These are phyloP conservation scores for Selenia dentaria DNA, from an alignment of 2,888 invertebrate species.

Conservation along the genomic window DNA sequence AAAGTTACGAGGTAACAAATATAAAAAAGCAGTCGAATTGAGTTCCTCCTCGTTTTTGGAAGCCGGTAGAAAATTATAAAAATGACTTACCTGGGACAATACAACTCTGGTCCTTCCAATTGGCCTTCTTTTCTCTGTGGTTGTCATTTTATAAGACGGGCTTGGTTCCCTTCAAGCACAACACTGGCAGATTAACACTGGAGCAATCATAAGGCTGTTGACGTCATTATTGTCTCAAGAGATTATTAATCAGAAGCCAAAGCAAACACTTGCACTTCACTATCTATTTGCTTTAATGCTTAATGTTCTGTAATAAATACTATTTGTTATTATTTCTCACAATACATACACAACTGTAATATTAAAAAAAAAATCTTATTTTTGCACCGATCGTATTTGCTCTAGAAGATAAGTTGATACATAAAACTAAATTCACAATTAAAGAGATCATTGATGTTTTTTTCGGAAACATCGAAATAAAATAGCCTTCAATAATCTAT, in stretches of 20 bases:
- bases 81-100: slow-evolving; percentile 49
- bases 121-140: slow-evolving; percentile 24
- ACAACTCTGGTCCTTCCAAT: slow-evolving; percentile 45
- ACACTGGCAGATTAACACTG: slow-evolving; percentile 7
- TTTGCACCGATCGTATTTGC: no score
- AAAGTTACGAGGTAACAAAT: no score
- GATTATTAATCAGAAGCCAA: background rate
- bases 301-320: background rate
- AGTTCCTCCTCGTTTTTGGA: no score
- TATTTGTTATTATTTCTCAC: background rate
- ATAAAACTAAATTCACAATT: no score
- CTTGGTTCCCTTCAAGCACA: background rate
- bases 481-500: no score
- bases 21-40: no score
- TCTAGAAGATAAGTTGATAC: no score
- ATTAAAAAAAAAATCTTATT: no score
- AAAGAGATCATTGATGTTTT: no score
- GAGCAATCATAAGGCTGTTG: slow-evolving; percentile 14
- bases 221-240: slow-evolving; percentile 2
- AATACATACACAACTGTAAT: no score
- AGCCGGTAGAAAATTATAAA: no score
- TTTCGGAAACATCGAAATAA: no score
- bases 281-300: background rate
- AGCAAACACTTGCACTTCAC: slow-evolving; percentile 4
- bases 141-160: slow-evolving; percentile 23